A percentile compares a stretch with the other conserved stretches of the same genome.
Conservation (phyloP, 2,113 vertebrate species). For the Pituophis catenifer region DNA sequence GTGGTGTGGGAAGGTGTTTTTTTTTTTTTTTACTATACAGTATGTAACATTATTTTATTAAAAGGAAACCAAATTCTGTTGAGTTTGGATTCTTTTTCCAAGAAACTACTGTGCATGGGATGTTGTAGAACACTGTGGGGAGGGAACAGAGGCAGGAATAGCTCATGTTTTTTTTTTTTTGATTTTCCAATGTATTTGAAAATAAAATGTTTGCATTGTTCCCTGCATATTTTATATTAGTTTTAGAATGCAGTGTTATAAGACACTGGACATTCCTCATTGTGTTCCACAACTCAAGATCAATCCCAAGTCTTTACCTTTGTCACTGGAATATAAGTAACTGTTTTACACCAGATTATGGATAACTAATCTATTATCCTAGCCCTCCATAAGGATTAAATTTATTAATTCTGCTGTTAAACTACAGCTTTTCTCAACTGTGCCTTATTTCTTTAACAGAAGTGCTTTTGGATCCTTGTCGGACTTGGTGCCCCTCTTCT, state of each 20-base stretch:
- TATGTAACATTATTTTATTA: not conserved
- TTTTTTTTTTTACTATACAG: not conserved
- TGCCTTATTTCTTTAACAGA: conserved; percentile 68
- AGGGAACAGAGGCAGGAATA: not conserved
- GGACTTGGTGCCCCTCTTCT: conserved; percentile 96
- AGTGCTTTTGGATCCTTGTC: conserved; percentile 94
- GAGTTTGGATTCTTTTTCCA: not conserved
- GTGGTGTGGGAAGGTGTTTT: not conserved
- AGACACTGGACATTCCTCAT: not conserved
- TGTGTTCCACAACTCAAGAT: not conserved
- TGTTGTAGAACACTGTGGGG: not conserved
- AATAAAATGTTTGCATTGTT: not conserved
- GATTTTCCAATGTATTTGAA: not conserved
- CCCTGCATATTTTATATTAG: not conserved
- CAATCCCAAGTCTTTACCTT: not conserved
- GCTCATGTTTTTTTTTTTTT: not conserved
- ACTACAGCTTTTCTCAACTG: not conserved
- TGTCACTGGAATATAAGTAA: not conserved
- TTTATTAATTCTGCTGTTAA: not conserved
- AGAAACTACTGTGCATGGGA: not conserved
- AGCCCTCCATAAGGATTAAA: not conserved
- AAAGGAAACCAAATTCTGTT: not conserved
- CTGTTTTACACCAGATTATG: not conserved
- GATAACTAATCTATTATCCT: not conserved
- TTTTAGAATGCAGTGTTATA: not conserved